Evolutionary conservation across 2,113 vertebrate species (phyloP), one percentile per base, ranked within the genome.

Genomic region (Echinops telfairi): DNA sequence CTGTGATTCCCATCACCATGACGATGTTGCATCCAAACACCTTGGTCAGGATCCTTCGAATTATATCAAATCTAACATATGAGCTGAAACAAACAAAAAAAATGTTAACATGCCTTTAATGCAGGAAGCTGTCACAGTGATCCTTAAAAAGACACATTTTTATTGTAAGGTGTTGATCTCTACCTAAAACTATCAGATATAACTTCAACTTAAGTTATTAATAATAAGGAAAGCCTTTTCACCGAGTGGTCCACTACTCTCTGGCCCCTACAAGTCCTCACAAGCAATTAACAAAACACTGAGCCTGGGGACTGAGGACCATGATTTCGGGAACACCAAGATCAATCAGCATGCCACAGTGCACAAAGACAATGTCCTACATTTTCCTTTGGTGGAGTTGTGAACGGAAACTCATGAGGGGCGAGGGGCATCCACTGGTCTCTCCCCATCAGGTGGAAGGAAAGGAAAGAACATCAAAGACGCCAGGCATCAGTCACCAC

Each of bases 1-100:
- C 99, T 0, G 99, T 99, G 93, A 99, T 98, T 15, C 99, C 99
- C 99, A 99, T 99, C 58, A 98, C 99, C 92, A 99, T 99, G 96
- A 99, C 81, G 6, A 99, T 97, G 17, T 98, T 98, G 97, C 99
- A 98, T 12, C 98, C 99, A 94, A 99, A 99, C 83, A 99, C 23
- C 10, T 93, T 97, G 77, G 98, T 98, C 90, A 99, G 92, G 96
- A 99, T 98, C 96, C 99, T 99, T 97, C 99, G 98, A 95, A 99
- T 97, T 80, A 99, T 98, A 92, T 99, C 99, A 97, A 99, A 99
- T 92, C 98, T 98, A 95, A 99, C 99, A n/a, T 99, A 99, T 0
- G 99, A 99, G 92, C 99, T 99, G 95, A 71, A 96, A 96, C 14
- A 23, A 75, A 14, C 17, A 93, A 88, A 82, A 89, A 68, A 84